A percentile compares a stretch with the other conserved stretches of the same genome.
These are phyloP conservation scores for Athalia cordata DNA, from an alignment of 2,888 invertebrate species.

Conservation along the genomic window DNA sequence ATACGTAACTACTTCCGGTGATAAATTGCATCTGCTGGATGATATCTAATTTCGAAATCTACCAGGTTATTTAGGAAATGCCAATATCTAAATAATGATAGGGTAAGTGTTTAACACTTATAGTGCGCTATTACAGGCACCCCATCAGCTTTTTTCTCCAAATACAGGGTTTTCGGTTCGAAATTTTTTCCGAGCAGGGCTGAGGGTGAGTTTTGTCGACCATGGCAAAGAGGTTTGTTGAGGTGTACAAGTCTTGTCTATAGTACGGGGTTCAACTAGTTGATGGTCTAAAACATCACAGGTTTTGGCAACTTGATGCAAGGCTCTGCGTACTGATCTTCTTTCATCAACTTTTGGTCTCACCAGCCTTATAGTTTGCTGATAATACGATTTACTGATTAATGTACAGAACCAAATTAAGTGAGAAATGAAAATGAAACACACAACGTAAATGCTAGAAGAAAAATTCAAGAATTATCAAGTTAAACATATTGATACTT, in stretches of 20 bases:
- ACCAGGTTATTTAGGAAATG: too few relatives aligned
- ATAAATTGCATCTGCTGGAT: neutral
- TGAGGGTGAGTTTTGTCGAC: neutral
- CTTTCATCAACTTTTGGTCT: neutral
- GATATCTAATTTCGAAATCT: neutral
- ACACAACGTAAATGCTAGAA: neutral
- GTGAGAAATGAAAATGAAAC: neutral
- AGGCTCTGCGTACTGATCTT: neutral
- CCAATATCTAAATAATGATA: neutral
- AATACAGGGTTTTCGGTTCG: neutral
- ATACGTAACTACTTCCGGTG: too few relatives aligned
- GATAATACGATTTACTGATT: neutral
- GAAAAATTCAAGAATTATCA: neutral
- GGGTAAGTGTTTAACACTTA: neutral
- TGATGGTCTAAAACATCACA: neutral
- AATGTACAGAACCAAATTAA: neutral
- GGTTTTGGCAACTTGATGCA: neutral
- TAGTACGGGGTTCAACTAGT: neutral
- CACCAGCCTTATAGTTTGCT: conserved; percentile 26
- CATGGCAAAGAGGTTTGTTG: neutral
- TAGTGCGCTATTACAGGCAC: conserved; percentile 6
- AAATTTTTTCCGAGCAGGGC: neutral
- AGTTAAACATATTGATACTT: neutral
- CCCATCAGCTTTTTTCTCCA: neutral
- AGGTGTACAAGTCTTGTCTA: neutral